These are phyloP conservation scores for Drosophila hamatofila DNA, from an alignment of 2,888 invertebrate species.

Conservation along the genomic window DNA sequence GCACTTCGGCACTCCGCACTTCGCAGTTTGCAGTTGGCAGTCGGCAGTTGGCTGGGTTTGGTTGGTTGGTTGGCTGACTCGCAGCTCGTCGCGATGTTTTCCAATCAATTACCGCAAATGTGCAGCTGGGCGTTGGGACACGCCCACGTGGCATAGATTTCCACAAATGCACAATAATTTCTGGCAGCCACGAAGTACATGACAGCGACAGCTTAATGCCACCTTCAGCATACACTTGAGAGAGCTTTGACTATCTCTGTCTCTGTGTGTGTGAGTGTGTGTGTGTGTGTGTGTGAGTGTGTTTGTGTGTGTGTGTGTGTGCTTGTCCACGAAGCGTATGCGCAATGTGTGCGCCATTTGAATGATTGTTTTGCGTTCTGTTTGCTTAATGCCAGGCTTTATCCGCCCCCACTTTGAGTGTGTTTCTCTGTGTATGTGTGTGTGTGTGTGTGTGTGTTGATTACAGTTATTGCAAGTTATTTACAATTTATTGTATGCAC, in stretches of 20 bases:
- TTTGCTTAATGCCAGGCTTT: slow-evolving; percentile 41
- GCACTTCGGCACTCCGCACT: not conserved
- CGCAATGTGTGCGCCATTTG: slow-evolving; percentile 65
- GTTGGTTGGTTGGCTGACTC: slow-evolving; percentile 7
- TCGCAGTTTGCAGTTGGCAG: not conserved
- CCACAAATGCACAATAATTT: slow-evolving; percentile 80
- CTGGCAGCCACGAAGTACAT: slow-evolving; percentile 67
- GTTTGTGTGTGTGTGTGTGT: slow-evolving; percentile 1
- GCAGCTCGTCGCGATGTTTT: slow-evolving; percentile 56
- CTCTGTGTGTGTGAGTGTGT: too few species aligned
- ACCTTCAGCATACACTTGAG: slow-evolving; percentile 32
- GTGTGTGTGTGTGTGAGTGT: fast-evolving
- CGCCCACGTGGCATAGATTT: slow-evolving; percentile 74
- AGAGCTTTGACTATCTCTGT: not conserved
- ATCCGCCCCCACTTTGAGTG: not conserved
- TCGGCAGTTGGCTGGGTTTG: slow-evolving; percentile 6
- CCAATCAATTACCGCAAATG: slow-evolving; percentile 74
- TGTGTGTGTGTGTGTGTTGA: slow-evolving; percentile 70
- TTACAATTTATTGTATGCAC: slow-evolving; percentile 73
- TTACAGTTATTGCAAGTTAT: slow-evolving; percentile 79
- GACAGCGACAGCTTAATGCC: slow-evolving; percentile 76
- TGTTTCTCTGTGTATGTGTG: slow-evolving; percentile 51
- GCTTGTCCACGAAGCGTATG: slow-evolving; percentile 67
- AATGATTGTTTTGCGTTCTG: slow-evolving; percentile 77
- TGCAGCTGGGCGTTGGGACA: slow-evolving; percentile 58